Base-by-base conservation (phyloP, 1,140 invertebrate genomes). In the Papilio dardanus region DNA sequence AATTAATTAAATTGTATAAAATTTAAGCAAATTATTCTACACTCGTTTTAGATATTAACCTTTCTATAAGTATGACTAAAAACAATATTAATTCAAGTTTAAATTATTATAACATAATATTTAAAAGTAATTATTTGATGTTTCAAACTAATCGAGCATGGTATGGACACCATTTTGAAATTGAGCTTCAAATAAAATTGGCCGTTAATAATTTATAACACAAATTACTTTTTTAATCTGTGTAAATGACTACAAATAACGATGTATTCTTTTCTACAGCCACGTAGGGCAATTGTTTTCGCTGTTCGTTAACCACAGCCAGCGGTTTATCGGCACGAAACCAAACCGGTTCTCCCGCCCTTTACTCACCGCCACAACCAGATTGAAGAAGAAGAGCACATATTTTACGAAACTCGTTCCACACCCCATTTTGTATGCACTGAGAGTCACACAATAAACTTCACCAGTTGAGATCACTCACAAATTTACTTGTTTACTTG, bases 381-480 rank as follows among this genome's bases (percentile, higher is more conserved):
- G 94, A 91, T 97, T 98, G 95, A 97, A 97, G 82, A 96, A 94
- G 88, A 97, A 97, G 74, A 97, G 95, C 81, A 97, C 94, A 91
- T 97, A 97, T 95, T 97, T 97, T 81, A 97, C 95, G 93, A 96
- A 96, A 91, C 95, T 94, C 94, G 96, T 96, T 84, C 96, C 96
- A 84, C 96, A 96, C 85, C 96, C 96, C 93, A 94, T 94, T 82
- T 89, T 92, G 88, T 83, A 85, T 79, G 66, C 89, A 91, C 90
- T 85, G 74, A 81, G 75, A 82, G 77, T 85, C 84, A 86, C 83
- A 85, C 88, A 91, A 84, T 86, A 81, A 87, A 84, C 81, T 83
- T 77, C 87, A 91, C 87, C 86, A 87, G 81, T 83, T 84, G 79
- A 82, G 78, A 77, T 83, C 91, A 92, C 89, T 80, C 90, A 88